A percentile compares a stretch with the other conserved stretches of the same genome.
Conservation (phyloP, 2,888 invertebrate species). For the Leptopterna dolabrata region DNA sequence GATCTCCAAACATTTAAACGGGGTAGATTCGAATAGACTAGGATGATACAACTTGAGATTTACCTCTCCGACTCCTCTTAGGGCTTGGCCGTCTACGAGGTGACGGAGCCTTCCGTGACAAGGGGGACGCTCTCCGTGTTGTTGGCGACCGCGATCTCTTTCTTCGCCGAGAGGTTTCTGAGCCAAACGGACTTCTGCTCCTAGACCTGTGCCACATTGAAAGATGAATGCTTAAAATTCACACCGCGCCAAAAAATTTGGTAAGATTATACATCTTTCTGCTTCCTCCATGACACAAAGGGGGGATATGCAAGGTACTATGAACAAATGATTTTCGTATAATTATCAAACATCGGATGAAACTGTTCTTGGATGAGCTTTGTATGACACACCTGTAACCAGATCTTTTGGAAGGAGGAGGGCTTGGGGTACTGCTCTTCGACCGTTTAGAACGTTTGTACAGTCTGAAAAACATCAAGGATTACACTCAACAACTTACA, state of each 20-base stretch:
- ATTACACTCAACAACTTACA: too few relatives aligned
- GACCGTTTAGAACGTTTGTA: conserved; percentile 64
- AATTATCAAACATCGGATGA: too few relatives aligned
- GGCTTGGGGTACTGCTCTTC: conserved; percentile 64
- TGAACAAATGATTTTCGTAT: too few relatives aligned
- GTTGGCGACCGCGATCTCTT: conserved; percentile 63
- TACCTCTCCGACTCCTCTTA: conserved; percentile 39
- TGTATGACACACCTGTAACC: conserved; percentile 63
- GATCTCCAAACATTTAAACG: too few relatives aligned
- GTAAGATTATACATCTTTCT: too few relatives aligned
- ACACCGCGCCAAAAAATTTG: too few relatives aligned
- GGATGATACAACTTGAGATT: background rate
- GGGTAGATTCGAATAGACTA: too few relatives aligned
- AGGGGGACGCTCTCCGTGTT: conserved; percentile 66
- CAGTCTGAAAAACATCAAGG: conserved; percentile 57
- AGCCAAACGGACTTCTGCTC: conserved; percentile 61
- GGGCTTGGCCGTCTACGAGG: conserved; percentile 27
- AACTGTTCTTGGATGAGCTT: too few relatives aligned
- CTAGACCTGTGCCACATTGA: conserved; percentile 57
- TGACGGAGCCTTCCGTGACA: conserved; percentile 63
- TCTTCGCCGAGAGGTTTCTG: conserved; percentile 53
- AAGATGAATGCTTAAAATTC: too few relatives aligned
- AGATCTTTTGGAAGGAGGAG: conserved; percentile 63
- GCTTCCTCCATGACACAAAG: too few relatives aligned
- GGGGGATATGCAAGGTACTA: too few relatives aligned